These are phyloP conservation scores for Amiota communis DNA, from an alignment of 2,888 invertebrate genomes.

Conservation along the genomic window DNA sequence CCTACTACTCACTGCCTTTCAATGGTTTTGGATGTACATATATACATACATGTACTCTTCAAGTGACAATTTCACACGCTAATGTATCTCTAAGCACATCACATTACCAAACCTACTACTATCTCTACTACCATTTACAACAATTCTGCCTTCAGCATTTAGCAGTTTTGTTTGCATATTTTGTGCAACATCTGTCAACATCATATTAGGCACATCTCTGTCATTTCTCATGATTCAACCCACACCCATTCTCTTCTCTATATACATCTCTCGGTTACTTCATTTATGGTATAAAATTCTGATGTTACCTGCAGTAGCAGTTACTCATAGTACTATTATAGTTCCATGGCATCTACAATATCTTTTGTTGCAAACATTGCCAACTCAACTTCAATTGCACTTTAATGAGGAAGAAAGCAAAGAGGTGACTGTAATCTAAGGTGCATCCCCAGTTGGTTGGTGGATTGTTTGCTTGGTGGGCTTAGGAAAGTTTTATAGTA, in stretches of 20 bases:
- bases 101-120: background rate
- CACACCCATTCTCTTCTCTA: background rate
- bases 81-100: background rate
- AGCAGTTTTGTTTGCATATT: background rate
- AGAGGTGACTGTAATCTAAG: background rate
- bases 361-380: conserved; percentile 5
- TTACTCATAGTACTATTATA: conserved; percentile 1
- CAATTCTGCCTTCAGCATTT: background rate
- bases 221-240: background rate
- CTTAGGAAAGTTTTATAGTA: conserved; percentile 30
- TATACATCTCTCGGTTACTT: background rate
- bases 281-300: background rate
- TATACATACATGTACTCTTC: background rate
- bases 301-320: conserved; percentile 3
- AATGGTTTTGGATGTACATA: background rate
- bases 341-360: background rate
- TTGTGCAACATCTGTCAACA: background rate
- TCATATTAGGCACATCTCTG: conserved; percentile 10
- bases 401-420: background rate
- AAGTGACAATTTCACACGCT: conserved; percentile 27
- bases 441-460: background rate
- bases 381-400: background rate
- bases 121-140: background rate
- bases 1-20: background rate
- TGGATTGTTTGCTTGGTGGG: background rate